phyloP scores from a whole-genome alignment of 2,797 vertebrate genomes.

The Spheniscus humboldti region DNA sequence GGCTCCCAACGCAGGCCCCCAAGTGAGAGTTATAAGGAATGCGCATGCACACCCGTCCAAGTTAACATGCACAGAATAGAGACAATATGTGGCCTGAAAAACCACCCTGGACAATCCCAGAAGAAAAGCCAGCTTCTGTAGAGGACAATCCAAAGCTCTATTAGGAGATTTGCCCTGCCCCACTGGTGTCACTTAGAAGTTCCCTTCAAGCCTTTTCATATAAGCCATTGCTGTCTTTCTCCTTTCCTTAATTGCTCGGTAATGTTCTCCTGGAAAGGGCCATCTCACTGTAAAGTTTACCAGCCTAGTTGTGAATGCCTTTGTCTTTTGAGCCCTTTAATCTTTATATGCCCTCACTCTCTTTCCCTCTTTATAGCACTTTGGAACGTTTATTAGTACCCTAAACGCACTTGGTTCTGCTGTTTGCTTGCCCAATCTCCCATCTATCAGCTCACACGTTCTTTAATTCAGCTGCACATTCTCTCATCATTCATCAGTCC shows the following conservation, averaged over 20 bases:
- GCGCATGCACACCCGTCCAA: not conserved
- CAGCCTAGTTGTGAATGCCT: not conserved
- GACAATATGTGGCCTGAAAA: not conserved
- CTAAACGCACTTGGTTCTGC: not conserved
- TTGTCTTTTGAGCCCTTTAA: not conserved
- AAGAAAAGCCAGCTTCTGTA: not conserved
- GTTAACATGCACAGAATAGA: not conserved
- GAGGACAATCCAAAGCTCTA: not conserved
- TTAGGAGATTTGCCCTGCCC: not conserved
- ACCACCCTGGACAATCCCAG: not conserved
- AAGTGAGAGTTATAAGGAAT: not conserved
- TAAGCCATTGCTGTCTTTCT: not conserved
- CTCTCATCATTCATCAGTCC: constrained; percentile 47
- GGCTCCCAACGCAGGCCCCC: not conserved
- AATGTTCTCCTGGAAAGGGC: not conserved
- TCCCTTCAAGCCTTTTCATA: not conserved
- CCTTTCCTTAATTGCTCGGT: not conserved
- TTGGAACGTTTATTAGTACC: not conserved
- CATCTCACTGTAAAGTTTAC: not conserved
- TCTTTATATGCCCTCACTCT: not conserved
- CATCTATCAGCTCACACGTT: constrained; percentile 48
- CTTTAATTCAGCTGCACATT: constrained; percentile 41
- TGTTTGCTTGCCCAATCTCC: not conserved
- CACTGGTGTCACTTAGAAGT: not conserved
- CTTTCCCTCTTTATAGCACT: not conserved